Percentiles rank a stretch among this genome's conserved stretches.
Conservation (phyloP, 2,113 vertebrate genomes). For the Myiozetetes cayanensis region DNA sequence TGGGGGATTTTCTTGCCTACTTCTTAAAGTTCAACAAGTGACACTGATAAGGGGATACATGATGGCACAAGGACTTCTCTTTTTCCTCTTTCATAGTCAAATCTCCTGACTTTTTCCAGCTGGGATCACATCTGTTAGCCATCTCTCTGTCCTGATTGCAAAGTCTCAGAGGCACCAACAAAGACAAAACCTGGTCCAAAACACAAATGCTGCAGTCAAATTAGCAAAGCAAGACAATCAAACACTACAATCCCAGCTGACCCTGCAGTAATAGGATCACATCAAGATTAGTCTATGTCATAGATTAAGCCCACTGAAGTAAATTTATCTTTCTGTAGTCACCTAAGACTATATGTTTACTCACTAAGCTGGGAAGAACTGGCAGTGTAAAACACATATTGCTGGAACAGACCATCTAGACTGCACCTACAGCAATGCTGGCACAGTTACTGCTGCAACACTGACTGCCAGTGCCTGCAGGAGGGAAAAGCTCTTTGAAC, state of each 20-base stretch:
- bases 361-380: neutral
- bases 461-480: neutral
- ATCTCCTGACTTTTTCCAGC: neutral
- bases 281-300: conserved; percentile 58
- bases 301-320: conserved; percentile 21
- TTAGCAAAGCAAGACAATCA: neutral
- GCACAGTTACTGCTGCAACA: neutral
- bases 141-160: neutral
- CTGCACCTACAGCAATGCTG: neutral
- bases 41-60: neutral
- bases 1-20: neutral
- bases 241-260: conserved; percentile 38
- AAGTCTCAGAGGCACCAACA: neutral
- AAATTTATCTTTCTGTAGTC: conserved; percentile 44
- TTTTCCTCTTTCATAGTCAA: neutral
- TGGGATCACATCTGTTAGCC: neutral
- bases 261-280: conserved; percentile 70
- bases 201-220: neutral
- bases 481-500: neutral
- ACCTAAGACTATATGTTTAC: neutral
- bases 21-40: neutral
- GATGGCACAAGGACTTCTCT: rapidly evolving
- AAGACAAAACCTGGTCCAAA: neutral
- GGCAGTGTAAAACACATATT: neutral
- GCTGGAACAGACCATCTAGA: neutral